Percentiles rank a stretch among this genome's conserved stretches.
Conservation (phyloP, 2,888 invertebrate species). For the Xestobium rufovillosum region DNA sequence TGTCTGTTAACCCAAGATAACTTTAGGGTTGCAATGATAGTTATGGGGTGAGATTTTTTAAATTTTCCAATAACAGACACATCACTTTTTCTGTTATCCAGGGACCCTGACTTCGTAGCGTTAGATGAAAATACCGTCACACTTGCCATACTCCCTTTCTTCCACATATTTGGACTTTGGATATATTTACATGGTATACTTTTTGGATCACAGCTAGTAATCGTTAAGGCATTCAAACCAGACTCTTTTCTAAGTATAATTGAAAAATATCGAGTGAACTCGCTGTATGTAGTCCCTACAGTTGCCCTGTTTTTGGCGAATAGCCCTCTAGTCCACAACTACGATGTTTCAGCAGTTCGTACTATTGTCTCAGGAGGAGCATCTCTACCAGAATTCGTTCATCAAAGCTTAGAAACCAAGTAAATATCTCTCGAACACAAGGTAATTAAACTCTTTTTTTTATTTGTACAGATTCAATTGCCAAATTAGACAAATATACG, state of each 20-base stretch:
- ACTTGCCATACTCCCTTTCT: background rate
- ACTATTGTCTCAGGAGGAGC: too few relatives aligned
- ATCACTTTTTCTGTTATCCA: background rate
- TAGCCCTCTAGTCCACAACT: too few relatives aligned
- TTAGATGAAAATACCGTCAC: background rate
- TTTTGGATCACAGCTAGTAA: background rate
- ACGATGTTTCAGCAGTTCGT: too few relatives aligned
- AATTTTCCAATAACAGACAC: too few relatives aligned
- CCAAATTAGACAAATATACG: background rate
- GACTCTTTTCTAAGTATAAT: background rate
- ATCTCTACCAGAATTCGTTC: background rate
- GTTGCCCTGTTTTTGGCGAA: background rate
- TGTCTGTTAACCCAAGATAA: background rate
- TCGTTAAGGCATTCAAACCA: background rate
- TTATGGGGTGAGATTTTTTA: too few relatives aligned
- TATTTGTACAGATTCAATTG: background rate
- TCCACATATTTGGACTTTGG: background rate
- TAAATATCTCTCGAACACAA: too few relatives aligned
- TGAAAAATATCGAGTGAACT: background rate
- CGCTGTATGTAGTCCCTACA: background rate
- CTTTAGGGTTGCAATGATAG: slow-evolving; percentile 1
- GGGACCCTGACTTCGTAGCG: background rate
- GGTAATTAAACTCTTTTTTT: too few relatives aligned
- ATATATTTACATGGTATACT: background rate
- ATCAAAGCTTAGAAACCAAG: slow-evolving; percentile 1